Conservation (phyloP, 2,888 invertebrate genomes). For the Drosophila prostipennis region DNA sequence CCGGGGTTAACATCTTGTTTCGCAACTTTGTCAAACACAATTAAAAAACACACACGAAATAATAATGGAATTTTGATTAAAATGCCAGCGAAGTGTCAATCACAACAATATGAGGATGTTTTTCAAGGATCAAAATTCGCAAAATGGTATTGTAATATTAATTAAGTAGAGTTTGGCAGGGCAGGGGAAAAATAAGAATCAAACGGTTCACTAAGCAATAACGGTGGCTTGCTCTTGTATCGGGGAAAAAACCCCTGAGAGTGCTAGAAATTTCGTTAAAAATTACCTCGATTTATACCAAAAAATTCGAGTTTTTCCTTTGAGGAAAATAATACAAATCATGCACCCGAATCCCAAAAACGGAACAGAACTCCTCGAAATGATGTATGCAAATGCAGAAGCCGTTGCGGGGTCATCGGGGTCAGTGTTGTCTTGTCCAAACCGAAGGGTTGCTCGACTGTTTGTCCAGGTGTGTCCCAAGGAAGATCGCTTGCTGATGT, state of each 20-base stretch:
- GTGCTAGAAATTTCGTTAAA: slow-evolving; percentile 55
- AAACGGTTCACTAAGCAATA: slow-evolving; percentile 64
- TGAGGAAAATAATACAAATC: slow-evolving; percentile 51
- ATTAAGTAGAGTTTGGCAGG: slow-evolving; percentile 22
- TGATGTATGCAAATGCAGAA: slow-evolving; percentile 79
- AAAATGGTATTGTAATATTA: slow-evolving; percentile 37
- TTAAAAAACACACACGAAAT: slow-evolving; percentile 56
- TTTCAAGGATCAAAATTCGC: slow-evolving; percentile 42
- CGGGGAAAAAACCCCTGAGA: slow-evolving; percentile 31
- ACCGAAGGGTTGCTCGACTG: slow-evolving; percentile 73
- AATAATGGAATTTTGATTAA: slow-evolving; percentile 68
- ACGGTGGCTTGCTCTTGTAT: neutral
- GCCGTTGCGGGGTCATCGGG: slow-evolving; percentile 77
- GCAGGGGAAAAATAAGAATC: slow-evolving; percentile 50
- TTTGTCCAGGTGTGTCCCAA: slow-evolving; percentile 63
- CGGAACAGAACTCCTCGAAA: slow-evolving; percentile 44
- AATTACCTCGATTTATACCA: slow-evolving; percentile 51
- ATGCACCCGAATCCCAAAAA: slow-evolving; percentile 40
- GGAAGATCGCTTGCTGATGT: slow-evolving; percentile 48
- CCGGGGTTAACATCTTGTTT: slow-evolving; percentile 67
- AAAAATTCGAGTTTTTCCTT: slow-evolving; percentile 58
- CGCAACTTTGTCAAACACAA: slow-evolving; percentile 74
- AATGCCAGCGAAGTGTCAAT: slow-evolving; percentile 72
- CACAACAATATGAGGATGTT: slow-evolving; percentile 44
- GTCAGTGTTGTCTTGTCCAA: slow-evolving; percentile 63